Conservation (phyloP, 2,797 vertebrate species). For the Sebastes vulpes region DNA sequence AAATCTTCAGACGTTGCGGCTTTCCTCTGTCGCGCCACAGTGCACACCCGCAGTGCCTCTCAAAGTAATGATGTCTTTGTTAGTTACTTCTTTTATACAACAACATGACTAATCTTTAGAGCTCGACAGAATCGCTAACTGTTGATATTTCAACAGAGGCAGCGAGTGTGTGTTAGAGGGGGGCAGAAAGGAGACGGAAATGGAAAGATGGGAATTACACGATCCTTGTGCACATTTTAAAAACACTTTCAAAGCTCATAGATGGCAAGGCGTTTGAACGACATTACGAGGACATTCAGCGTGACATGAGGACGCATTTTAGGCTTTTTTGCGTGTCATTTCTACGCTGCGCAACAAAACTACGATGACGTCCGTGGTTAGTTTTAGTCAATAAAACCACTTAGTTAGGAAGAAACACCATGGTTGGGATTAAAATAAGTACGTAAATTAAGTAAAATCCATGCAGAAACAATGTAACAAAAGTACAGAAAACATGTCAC, state of each 20-base stretch:
- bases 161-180: background rate
- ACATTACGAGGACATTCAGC: background rate
- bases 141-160: constrained; percentile 4
- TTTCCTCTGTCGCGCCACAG: constrained; percentile 27
- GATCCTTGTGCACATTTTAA: background rate
- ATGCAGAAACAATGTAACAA: too few species aligned
- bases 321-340: background rate
- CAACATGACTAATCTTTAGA: constrained; percentile 19
- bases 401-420: background rate
- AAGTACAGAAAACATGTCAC: too few species aligned
- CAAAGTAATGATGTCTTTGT: constrained; percentile 38
- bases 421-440: too few species aligned
- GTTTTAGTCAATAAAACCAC: too few species aligned
- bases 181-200: background rate
- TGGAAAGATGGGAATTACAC: background rate
- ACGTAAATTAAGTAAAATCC: too few species aligned
- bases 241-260: constrained; percentile 2
- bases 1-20: constrained; percentile 2
- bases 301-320: background rate
- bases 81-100: constrained; percentile 21
- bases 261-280: background rate
- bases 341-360: too few species aligned
- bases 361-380: too few species aligned
- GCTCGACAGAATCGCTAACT: constrained; percentile 12
- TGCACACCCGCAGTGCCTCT: background rate